Conservation (phyloP, 1,140 invertebrate species). For the Schmidtea mediterranea region DNA sequence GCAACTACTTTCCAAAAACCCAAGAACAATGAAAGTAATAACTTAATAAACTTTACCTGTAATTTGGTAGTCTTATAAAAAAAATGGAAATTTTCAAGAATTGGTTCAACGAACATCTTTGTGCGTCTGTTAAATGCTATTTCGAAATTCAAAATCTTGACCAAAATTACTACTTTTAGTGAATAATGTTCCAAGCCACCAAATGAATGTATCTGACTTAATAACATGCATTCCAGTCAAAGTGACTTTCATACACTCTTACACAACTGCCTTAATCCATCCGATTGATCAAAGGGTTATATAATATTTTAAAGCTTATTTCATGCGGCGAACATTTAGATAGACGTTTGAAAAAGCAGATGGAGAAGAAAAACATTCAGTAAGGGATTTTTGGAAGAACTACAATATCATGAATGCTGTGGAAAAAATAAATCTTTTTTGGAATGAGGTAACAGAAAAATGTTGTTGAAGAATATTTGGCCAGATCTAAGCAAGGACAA, state of each 20-base stretch:
- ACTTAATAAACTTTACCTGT: no score
- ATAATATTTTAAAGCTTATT: constrained; percentile 10
- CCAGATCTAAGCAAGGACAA: no score
- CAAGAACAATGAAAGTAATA: no score
- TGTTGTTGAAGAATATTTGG: no score
- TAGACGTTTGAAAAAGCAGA: not conserved
- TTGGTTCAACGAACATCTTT: constrained; percentile 9
- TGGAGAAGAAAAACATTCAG: constrained; percentile 3
- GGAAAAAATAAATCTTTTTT: no score
- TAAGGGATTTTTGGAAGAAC: constrained; percentile 6
- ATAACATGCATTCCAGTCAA: constrained; percentile 5
- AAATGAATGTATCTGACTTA: constrained; percentile 8
- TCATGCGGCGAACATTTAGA: constrained; percentile 1
- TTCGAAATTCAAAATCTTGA: constrained; percentile 8
- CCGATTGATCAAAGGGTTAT: constrained; percentile 11
- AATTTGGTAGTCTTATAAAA: no score
- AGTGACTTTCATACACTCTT: constrained; percentile 10
- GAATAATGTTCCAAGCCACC: constrained; percentile 11
- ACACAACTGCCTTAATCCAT: constrained; percentile 9
- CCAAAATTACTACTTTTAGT: constrained; percentile 10
- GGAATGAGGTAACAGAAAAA: no score
- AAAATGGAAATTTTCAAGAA: constrained; percentile 9
- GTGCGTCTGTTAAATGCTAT: constrained; percentile 9
- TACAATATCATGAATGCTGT: constrained; percentile 7
- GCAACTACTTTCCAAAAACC: no score